Base-by-base conservation (phyloP, 2,888 invertebrate species). In the Zaprionus lineosus region DNA sequence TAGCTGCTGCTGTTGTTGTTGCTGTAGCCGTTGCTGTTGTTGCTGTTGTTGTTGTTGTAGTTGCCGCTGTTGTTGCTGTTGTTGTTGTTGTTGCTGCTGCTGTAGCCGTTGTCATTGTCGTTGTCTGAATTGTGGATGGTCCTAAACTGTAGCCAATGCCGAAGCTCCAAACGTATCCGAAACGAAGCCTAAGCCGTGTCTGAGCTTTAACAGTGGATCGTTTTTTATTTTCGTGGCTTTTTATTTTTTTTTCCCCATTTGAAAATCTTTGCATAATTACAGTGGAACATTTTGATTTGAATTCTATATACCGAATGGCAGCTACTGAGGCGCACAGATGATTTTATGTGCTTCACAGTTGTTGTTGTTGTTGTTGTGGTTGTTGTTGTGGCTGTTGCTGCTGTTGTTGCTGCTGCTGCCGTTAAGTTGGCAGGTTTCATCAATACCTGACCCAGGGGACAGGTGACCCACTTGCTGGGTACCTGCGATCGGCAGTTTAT, bases 221-320 rank as follows among this genome's bases (percentile, higher is more conserved):
- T 69, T 74, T 69, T 55, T 60, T 61, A n/a, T 8, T 15, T 8
- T 11, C 36, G 7, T 43, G 5, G 11, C n/a, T n/a, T n/a, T n/a
- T 11, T 31, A 2, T 14, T 15, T 3, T 60, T 51, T 29, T 19
- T 21, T n/a, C n/a, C n/a, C n/a, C n/a, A n/a, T n/a, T 56, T 28
- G 29, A 57, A 63, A 81, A 84, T 71, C 76, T 83, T 77, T 86
- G 78, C 78, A 78, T 78, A 84, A 86, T 78, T 78, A 78, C 64
- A 79, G 68, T 79, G 81, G 58, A 75, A 47, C 76, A 56, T 55
- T 70, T 70, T 57, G 62, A 79, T 63, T 83, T 72, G 57, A 71
- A 75, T 77, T 77, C 86, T 79, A 66, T 78, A 75, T 68, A 68
- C 61, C 56, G 40, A n/a, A 50, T 67, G 47, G 24, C 72, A 70